Base-by-base conservation (phyloP, 2,888 invertebrate genomes). In the Microplitis manilae region DNA sequence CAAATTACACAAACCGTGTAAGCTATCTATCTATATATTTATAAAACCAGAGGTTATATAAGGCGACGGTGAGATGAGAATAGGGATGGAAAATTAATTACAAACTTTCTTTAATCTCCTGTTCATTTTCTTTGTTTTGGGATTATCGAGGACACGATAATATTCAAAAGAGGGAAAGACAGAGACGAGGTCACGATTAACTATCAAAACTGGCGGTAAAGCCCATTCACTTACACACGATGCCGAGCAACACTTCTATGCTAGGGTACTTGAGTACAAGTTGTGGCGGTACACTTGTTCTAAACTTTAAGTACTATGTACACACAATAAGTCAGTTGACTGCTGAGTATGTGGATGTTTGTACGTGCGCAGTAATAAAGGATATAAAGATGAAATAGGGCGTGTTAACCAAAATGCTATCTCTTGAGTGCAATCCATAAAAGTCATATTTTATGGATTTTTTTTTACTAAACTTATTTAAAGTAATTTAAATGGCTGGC, bases 201-300 rank as follows among this genome's bases (percentile, higher is more conserved):
- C 59, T n/a, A 67, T 67, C 59, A 67, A 50, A 50, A 50, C 50
- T 50, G 65, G 7, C 40, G 65, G 6, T 50, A 5, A 8, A 20
- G 50, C 41, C 50, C 65, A 17, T 73, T 30, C 60, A 73, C 67
- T 73, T 67, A 73, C 65, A 20, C 50, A 13, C 50, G 30, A 30
- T 50, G 50, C 13, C 13, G 50, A 8, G 50, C 50, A 13, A 50
- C 50, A 13, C 50, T 50, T 8, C 9, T 50, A 13, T 8, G 5
- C 9, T 50, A 50, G 30, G 30, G 65, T 65, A 40, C 65, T 65
- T 59, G 20, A 67, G 65, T 50, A 50, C 73, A 73, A 73, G 65
- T 73, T 73, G 67, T 73, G 30, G 50, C 65, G n/a, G 15, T 73
- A 60, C 60, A 39, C 41, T 50, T 40, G 50, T 50, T 60, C 9